Evolutionary conservation across 2,797 vertebrate genomes (phyloP).

Genomic region (Balearica regulorum): DNA sequence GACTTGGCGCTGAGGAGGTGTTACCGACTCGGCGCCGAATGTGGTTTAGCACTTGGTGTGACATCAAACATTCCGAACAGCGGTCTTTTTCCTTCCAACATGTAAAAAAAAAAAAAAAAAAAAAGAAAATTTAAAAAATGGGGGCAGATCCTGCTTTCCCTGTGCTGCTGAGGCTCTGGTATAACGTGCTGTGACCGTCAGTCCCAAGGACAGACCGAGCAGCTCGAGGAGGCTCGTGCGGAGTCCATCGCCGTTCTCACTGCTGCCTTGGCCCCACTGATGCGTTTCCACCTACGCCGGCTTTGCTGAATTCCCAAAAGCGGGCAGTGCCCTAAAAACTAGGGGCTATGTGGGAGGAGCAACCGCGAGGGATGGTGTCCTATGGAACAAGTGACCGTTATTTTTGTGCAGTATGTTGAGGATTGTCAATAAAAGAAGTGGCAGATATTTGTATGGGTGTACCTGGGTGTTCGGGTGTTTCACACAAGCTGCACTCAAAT

Average conservation of each 20-base stretch:
- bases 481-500: neutral
- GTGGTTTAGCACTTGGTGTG: rapidly evolving
- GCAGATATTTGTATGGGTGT: neutral
- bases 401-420: neutral
- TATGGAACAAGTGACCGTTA: rapidly evolving
- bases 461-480: neutral
- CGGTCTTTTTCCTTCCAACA: rapidly evolving
- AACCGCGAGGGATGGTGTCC: rapidly evolving
- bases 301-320: neutral
- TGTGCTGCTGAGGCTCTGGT: neutral
- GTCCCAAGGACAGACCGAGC: neutral
- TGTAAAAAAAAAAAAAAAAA: no score
- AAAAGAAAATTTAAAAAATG: no score
- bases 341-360: neutral
- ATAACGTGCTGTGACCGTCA: rapidly evolving
- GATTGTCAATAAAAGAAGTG: neutral
- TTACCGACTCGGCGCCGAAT: neutral
- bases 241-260: rapidly evolving
- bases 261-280: neutral
- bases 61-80: neutral
- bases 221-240: neutral
- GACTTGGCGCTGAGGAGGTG: no score
- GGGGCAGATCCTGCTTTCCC: no score
- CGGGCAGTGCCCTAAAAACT: neutral
- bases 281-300: neutral